Conservation (phyloP, 2,888 invertebrate species). For the Stomorhina lunata region DNA sequence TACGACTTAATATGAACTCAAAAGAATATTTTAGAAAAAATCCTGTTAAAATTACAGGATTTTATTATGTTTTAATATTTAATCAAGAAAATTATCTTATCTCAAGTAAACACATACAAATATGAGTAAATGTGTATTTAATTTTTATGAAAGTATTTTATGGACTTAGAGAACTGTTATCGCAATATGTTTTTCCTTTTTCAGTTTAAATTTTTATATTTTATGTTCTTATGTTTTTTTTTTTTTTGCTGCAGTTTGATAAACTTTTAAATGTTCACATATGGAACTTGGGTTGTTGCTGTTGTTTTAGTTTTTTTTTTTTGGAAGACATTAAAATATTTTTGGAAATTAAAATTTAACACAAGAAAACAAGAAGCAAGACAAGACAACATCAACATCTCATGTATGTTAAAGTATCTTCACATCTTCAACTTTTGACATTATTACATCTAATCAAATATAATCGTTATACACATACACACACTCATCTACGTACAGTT, state of each 20-base stretch:
- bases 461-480: neutral
- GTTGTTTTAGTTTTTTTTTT: too few relatives aligned
- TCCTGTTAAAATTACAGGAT: too few relatives aligned
- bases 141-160: too few relatives aligned
- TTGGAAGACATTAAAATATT: constrained; percentile 16
- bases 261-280: too few relatives aligned
- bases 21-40: too few relatives aligned
- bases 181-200: constrained; percentile 2
- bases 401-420: neutral
- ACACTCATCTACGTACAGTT: neutral
- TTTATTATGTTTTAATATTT: neutral
- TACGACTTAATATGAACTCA: too few relatives aligned
- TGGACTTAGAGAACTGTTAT: neutral
- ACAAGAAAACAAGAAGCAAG: constrained; percentile 6
- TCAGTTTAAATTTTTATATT: too few relatives aligned
- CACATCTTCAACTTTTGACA: constrained; percentile 40
- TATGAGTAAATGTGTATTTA: too few relatives aligned
- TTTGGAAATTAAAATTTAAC: constrained; percentile 32
- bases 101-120: too few relatives aligned
- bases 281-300: too few relatives aligned
- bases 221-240: too few relatives aligned
- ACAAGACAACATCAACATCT: constrained; percentile 16
- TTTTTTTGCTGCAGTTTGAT: neutral
- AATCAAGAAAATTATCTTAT: neutral
- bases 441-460: constrained; percentile 48